A percentile compares a stretch with the other conserved stretches of the same genome.
These are phyloP conservation scores for Acanthis flammea DNA, from an alignment of 2,797 vertebrate species.

Conservation along the genomic window DNA sequence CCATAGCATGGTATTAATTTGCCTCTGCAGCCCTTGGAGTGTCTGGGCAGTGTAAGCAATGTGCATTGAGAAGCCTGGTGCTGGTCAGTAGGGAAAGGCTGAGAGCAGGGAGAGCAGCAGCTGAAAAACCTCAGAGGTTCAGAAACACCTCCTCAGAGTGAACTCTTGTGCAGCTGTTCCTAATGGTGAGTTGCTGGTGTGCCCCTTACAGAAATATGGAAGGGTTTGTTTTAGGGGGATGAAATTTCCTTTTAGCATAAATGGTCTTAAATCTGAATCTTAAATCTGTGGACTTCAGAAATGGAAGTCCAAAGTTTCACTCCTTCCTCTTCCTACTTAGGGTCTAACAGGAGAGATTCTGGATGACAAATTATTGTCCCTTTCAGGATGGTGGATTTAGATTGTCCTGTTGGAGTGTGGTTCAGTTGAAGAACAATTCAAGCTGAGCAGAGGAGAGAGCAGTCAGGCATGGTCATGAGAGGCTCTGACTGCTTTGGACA, in stretches of 20 bases:
- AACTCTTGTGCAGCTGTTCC: background rate
- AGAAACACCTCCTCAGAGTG: background rate
- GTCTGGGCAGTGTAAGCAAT: background rate
- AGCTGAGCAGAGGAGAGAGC: background rate
- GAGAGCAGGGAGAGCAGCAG: background rate
- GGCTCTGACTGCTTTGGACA: background rate
- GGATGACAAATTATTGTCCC: background rate
- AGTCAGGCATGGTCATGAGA: background rate
- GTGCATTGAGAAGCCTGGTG: background rate
- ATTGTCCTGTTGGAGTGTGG: background rate
- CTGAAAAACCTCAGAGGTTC: background rate
- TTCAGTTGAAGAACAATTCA: background rate
- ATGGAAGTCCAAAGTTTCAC: background rate
- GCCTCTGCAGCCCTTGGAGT: background rate
- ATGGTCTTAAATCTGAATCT: background rate
- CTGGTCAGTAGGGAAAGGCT: background rate
- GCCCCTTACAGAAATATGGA: background rate
- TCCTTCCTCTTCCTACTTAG: background rate
- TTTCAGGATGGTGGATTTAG: background rate
- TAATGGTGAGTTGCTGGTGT: background rate
- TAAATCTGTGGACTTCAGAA: background rate
- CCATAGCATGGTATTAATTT: background rate
- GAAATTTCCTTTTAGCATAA: background rate
- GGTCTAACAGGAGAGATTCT: background rate
- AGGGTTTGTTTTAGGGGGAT: background rate